These are phyloP conservation scores for Numenius phaeopus DNA, from an alignment of 2,797 vertebrate genomes.

Conservation along the genomic window DNA sequence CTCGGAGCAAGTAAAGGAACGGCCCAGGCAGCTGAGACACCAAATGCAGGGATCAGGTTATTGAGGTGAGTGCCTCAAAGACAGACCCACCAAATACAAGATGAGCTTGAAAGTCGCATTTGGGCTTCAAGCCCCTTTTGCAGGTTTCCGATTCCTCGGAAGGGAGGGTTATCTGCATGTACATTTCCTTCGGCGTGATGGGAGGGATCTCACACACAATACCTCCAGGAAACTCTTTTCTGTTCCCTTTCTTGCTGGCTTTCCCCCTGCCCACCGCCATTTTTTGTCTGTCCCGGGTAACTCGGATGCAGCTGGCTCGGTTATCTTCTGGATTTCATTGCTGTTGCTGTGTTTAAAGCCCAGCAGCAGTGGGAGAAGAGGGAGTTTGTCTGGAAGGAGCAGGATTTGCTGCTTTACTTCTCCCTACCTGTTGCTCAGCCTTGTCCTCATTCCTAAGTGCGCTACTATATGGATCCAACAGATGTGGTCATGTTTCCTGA, in stretches of 20 bases:
- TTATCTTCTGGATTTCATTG: not conserved
- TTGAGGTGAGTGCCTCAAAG: not conserved
- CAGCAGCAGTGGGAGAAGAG: not conserved
- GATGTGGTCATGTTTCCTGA: not conserved
- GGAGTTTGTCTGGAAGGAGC: not conserved
- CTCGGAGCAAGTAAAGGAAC: not conserved
- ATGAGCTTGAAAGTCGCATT: not conserved
- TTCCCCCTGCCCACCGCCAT: not conserved
- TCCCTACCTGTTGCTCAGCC: not conserved
- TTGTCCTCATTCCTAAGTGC: not conserved
- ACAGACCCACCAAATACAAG: not conserved
- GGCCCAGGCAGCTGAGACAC: not conserved
- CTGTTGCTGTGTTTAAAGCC: not conserved
- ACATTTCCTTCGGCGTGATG: not conserved
- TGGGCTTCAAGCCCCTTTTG: not conserved
- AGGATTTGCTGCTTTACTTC: not conserved
- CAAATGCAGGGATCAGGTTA: not conserved
- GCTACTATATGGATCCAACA: not conserved
- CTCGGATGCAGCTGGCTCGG: accelerated
- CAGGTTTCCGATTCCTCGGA: not conserved
- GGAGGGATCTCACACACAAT: not conserved
- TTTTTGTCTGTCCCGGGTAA: not conserved
- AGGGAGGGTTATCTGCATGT: accelerated
- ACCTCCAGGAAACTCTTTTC: not conserved
- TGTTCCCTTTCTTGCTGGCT: not conserved